Conservation (phyloP, 2,113 vertebrate species). For the Callospermophilus lateralis region DNA sequence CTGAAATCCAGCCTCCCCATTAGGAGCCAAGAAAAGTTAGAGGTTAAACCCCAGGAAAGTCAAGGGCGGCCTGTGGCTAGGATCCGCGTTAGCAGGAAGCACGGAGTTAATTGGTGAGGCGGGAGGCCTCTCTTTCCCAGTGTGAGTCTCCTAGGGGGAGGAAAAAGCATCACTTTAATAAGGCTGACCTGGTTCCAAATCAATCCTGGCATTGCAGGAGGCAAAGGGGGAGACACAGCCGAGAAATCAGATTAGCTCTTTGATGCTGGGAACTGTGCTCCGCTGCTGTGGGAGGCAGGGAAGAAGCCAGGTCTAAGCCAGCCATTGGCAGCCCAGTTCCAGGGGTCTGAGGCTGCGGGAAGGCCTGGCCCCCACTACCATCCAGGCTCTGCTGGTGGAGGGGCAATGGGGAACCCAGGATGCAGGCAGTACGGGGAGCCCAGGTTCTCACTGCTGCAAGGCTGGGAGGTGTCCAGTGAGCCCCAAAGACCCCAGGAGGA, state of each 20-base stretch:
- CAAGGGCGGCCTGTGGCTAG: not conserved
- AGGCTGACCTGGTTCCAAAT: conserved; percentile 75
- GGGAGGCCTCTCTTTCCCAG: conserved; percentile 39
- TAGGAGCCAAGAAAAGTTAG: not conserved
- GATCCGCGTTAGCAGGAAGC: not conserved
- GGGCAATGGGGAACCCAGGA: not conserved
- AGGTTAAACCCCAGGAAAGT: not conserved
- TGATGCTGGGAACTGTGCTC: conserved; percentile 37
- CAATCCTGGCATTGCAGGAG: conserved; percentile 72
- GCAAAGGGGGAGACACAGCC: not conserved
- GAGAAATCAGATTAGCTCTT: conserved; percentile 70
- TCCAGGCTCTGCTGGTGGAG: not conserved
- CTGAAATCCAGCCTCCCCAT: not conserved
- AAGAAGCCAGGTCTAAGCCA: not conserved
- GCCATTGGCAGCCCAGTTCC: too few species aligned
- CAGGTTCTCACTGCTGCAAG: not conserved
- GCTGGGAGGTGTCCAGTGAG: not conserved
- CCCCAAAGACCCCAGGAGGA: not conserved
- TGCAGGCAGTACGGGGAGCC: not conserved
- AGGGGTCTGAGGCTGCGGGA: not conserved
- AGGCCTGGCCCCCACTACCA: not conserved
- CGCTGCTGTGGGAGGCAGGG: not conserved
- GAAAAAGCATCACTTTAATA: conserved; percentile 67
- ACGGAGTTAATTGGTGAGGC: not conserved
- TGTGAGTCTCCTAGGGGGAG: not conserved